These are phyloP conservation scores for Berghia stephanieae DNA, from an alignment of 1,140 invertebrate genomes.

Conservation along the genomic window DNA sequence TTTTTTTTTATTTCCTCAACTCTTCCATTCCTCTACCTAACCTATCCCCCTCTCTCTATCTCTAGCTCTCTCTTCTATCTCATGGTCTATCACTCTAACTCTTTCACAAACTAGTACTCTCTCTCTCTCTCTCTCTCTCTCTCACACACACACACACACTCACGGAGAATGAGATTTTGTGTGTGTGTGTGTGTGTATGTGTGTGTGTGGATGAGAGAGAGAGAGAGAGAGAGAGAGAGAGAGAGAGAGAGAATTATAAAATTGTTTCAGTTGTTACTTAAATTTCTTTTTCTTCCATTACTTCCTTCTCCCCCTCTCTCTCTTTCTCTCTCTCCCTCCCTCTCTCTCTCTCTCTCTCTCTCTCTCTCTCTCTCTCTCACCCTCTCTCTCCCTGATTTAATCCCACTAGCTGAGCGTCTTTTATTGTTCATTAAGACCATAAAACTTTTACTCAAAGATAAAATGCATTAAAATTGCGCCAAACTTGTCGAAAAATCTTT, in stretches of 20 bases:
- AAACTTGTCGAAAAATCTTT: too few species aligned
- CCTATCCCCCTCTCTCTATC: background rate
- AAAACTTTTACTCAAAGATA: too few species aligned
- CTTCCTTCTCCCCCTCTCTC: background rate
- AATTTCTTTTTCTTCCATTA: background rate
- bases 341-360: constrained; percentile 21
- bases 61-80: background rate
- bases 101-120: background rate
- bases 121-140: background rate
- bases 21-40: background rate
- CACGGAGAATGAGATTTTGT: background rate
- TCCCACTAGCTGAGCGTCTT: too few species aligned
- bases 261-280: background rate
- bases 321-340: constrained; percentile 21
- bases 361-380: constrained; percentile 26
- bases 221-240: background rate
- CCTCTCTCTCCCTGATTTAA: background rate
- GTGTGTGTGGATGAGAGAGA: background rate
- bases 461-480: too few species aligned
- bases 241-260: background rate
- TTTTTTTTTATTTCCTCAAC: background rate
- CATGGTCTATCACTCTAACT: background rate
- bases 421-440: too few species aligned
- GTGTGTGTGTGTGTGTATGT: background rate
- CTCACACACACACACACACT: background rate